These are phyloP conservation scores for Dynastes maya DNA, from an alignment of 2,888 invertebrate genomes.

Conservation along the genomic window DNA sequence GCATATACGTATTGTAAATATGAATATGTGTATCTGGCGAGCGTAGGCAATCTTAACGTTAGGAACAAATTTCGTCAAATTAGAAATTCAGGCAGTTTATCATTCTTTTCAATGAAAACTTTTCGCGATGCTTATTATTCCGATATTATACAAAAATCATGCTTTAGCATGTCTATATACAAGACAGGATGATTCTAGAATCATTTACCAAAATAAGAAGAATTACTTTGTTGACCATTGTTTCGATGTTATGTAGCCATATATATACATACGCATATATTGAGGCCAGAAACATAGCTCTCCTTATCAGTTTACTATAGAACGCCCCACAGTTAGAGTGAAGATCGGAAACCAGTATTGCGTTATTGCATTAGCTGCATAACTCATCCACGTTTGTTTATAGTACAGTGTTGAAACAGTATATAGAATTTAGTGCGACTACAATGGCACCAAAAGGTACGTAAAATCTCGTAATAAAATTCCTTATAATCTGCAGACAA, in stretches of 20 bases:
- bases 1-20: neutral
- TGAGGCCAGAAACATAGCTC: neutral
- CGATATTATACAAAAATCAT: neutral
- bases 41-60: neutral
- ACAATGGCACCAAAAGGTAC: conserved; percentile 37
- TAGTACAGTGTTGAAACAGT: neutral
- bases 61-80: conserved; percentile 6
- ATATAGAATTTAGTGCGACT: neutral
- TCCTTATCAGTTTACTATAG: neutral
- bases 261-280: no score
- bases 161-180: no score
- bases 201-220: no score
- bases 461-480: neutral
- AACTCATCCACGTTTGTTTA: neutral
- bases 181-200: conserved; percentile 23
- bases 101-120: no score
- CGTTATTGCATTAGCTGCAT: neutral
- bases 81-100: no score
- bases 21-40: neutral
- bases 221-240: no score
- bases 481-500: neutral
- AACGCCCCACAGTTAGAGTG: neutral
- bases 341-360: neutral
- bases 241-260: no score
- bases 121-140: no score